Evolutionary conservation across 2,888 invertebrate genomes (phyloP).

Genomic region (Synergus gifuensis): DNA sequence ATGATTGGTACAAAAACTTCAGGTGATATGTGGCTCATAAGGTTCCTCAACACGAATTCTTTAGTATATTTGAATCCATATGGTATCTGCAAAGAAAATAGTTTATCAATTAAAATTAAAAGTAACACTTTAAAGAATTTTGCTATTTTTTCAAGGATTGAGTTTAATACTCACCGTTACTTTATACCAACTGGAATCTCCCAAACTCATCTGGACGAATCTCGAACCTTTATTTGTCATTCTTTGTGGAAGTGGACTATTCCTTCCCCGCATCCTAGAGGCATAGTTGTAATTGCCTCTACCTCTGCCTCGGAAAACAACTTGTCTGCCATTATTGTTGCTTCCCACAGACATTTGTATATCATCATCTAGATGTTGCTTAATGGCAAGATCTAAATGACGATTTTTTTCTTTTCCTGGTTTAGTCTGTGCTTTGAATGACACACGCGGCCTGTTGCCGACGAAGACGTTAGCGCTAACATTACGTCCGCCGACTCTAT

Average conservation of each 20-base stretch:
- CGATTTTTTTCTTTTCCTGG: slow-evolving; percentile 51
- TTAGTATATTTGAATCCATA: slow-evolving; percentile 88
- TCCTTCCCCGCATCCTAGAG: slow-evolving; percentile 60
- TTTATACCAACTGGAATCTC: slow-evolving; percentile 84
- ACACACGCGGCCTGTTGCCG: slow-evolving; percentile 65
- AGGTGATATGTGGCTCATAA: slow-evolving; percentile 83
- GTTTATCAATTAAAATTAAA: neutral
- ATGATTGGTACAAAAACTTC: slow-evolving; percentile 83
- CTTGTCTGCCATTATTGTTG: slow-evolving; percentile 64
- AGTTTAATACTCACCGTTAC: slow-evolving; percentile 79
- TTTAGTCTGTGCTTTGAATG: slow-evolving; percentile 66
- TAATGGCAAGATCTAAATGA: slow-evolving; percentile 50
- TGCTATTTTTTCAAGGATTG: neutral
- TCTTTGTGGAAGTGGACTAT: slow-evolving; percentile 67
- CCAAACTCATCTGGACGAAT: slow-evolving; percentile 39
- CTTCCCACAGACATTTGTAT: slow-evolving; percentile 65
- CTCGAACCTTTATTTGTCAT: slow-evolving; percentile 51
- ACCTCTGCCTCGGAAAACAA: slow-evolving; percentile 59
- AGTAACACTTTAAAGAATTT: neutral
- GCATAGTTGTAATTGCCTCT: slow-evolving; percentile 47
- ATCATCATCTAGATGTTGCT: slow-evolving; percentile 67
- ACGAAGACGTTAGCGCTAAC: slow-evolving; percentile 47
- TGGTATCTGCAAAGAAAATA: slow-evolving; percentile 79
- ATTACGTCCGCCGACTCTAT: slow-evolving; percentile 57
- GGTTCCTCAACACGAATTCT: slow-evolving; percentile 81